phyloP scores from a whole-genome alignment of 23 tunicate genomes.

The Styela clava region DNA sequence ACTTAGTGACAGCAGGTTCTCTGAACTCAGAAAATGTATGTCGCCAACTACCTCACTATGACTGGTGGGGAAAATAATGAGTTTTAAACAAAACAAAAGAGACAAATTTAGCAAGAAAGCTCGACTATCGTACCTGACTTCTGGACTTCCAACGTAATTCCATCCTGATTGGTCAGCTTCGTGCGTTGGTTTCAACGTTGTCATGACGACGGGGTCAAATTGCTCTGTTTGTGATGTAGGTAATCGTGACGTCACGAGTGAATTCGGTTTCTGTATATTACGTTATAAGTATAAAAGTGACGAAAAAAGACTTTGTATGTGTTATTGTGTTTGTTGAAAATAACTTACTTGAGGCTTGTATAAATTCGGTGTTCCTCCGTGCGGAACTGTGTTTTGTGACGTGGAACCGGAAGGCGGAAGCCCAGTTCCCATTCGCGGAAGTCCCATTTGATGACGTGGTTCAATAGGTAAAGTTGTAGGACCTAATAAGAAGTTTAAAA shows the following conservation, averaged over 20 bases:
- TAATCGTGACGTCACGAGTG: constrained; percentile 58
- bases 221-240: constrained; percentile 38
- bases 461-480: constrained; percentile 31
- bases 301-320: too few species aligned
- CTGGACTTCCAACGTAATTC: constrained; percentile 55
- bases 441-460: constrained; percentile 35
- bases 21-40: too few species aligned
- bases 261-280: constrained; percentile 20
- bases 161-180: constrained; percentile 79
- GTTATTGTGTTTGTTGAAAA: too few species aligned
- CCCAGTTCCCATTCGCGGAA: constrained; percentile 87
- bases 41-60: too few species aligned
- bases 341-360: constrained; percentile 59
- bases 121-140: too few species aligned
- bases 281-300: too few species aligned
- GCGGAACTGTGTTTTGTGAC: constrained; percentile 20
- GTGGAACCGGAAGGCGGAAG: constrained; percentile 28
- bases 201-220: constrained; percentile 76
- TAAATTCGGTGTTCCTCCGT: constrained; percentile 11
- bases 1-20: too few species aligned
- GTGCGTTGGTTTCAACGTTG: constrained; percentile 69
- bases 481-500: not conserved
- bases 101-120: too few species aligned
- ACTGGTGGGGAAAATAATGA: too few species aligned
- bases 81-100: too few species aligned